Base-by-base conservation (phyloP, 2,888 invertebrate species). In the Perithous albicinctus region DNA sequence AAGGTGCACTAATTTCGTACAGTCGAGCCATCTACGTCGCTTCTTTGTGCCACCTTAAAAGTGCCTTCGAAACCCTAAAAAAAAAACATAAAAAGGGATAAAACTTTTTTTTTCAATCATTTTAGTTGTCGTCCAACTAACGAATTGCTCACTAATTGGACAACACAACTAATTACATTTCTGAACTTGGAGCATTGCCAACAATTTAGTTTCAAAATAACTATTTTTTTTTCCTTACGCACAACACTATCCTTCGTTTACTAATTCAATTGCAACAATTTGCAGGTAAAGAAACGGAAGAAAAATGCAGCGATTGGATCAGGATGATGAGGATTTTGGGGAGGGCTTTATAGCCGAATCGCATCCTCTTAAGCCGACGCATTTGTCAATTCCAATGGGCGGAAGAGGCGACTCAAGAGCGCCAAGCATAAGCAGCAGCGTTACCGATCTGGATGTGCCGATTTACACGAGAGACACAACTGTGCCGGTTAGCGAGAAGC, bases 391-490 rank as follows among this genome's bases (percentile, higher is more conserved):
- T 5, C 94, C 94, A 4, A 80, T 87, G 61, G 88, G 87, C 6
- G 90, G 89, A 20, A 89, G 89, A 48, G 82, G 89, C 26, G 89
- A 92, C 12, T 93, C 92, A 20, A 89, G 94, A 70, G 93, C 93
- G 54, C 91, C 93, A 1, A 94, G 94, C 86, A 93, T 94, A 84
- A 94, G 94, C 29, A 94, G 94, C 84, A 94, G 93, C 86, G 93
- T 94, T 81, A 94, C 93, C 86, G 94, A 94, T 87, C 90, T 94
- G 88, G 94, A 94, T 84, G 94, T 94, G 51, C 94, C 94, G n/a
- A 94, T 94, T 84, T 94, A 94, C 84, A 90, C 92, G 56, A 89
- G 93, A 20, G 92, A 93, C 75, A 93, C 92, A 1, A 92, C 92
- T 48, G 77, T 91, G 82, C 92, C 92, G 1, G 77, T 92, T 1